Evolutionary conservation across 2,797 vertebrate genomes (phyloP), one percentile per base, ranked within the genome.

Genomic region (Phyllotis vaccarum): DNA sequence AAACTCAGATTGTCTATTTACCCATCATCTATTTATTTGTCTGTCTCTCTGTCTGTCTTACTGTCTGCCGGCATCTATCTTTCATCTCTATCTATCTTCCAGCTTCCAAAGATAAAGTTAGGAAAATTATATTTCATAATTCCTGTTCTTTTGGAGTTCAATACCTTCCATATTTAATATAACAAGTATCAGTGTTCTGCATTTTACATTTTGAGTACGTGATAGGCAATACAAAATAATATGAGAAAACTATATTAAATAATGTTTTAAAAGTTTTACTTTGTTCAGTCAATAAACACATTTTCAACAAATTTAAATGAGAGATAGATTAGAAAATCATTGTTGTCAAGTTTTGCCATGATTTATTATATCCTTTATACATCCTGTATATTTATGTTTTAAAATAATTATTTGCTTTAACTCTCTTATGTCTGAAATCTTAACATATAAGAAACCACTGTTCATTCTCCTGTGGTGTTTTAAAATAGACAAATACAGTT

Each of bases 261-360:
- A 80, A 86, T 83, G 0, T 34, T 86, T 88, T 72, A 24, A 87
- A 90, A 29, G 1, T 60, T 85, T 56, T 49, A 70, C 11, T 86
- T 68, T 40, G 3, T 37, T 19, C 31, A 43, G 3, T 46, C 62
- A 22, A 70, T 82, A 90, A 90, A 80, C 3, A 37, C 0, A 78
- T 62, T 85, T 79, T 70, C 81, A 62, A 54, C 22, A 64, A 78
- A 75, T 64, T 92, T 79, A 95, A 91, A 74, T 91, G 78, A 89
- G 14, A 66, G 46, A 0, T 66, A 40, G 58, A 80, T 46, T 54
- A 80, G 91, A 58, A 7, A 94, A 66, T 52, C 5, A 11, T n/a
- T 78, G 29, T 29, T 34, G 11, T 4, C 5, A 93, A 37, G 9
- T 79, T 96, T 91, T 56, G 29, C 43, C 34, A 2, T 40, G 6